phyloP scores from a whole-genome alignment of 30 jellyfish, hydroid and myxozoan genomes.

The Aurelia aurita region DNA sequence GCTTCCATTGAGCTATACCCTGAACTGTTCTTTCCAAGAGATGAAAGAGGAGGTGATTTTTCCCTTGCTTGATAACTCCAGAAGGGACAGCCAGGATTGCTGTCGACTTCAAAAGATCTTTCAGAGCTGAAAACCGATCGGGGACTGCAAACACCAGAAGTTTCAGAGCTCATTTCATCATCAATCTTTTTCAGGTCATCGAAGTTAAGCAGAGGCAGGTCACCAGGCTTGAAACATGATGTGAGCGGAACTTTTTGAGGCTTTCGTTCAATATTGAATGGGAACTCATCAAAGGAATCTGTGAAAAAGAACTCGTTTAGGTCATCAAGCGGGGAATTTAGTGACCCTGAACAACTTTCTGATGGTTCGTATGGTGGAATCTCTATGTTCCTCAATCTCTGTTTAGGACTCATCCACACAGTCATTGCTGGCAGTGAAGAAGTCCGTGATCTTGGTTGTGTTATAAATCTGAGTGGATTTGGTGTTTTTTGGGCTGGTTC shows the following conservation, averaged over 20 bases:
- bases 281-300: slow-evolving; percentile 15
- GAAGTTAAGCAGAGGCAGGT: slow-evolving; percentile 44
- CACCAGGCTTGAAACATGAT: slow-evolving; percentile 49
- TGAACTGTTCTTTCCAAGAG: not conserved
- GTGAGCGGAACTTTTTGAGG: slow-evolving; percentile 25
- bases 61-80: slow-evolving; percentile 37
- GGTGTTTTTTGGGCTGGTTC: too few relatives aligned
- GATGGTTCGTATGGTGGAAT: slow-evolving; percentile 4
- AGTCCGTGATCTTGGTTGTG: not conserved
- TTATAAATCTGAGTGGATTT: too few relatives aligned
- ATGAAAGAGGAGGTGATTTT: slow-evolving; percentile 11
- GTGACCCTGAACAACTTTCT: slow-evolving; percentile 9
- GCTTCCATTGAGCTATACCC: too few relatives aligned
- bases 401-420: not conserved
- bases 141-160: slow-evolving; percentile 32
- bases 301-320: not conserved
- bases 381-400: not conserved
- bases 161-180: slow-evolving; percentile 11
- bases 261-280: not conserved
- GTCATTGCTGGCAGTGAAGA: not conserved
- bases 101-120: slow-evolving; percentile 25
- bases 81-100: slow-evolving; percentile 8
- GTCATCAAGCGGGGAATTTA: slow-evolving; percentile 22
- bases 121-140: slow-evolving; percentile 19
- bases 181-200: slow-evolving; percentile 32